Conservation (phyloP, 2,113 vertebrate species). For the Stegostoma tigrinum region DNA sequence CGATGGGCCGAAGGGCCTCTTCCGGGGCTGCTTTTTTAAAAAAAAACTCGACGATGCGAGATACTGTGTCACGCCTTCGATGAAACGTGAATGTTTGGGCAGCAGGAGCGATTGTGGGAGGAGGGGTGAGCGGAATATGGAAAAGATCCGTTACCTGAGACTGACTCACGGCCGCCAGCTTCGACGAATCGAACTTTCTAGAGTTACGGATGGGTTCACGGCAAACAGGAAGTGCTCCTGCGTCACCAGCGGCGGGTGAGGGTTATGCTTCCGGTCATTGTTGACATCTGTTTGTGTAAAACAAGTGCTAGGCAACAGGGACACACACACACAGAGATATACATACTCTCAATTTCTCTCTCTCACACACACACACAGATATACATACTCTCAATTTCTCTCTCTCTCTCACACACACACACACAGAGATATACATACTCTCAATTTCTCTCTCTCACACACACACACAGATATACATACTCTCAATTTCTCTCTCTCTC, state of each 20-base stretch:
- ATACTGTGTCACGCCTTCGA: too few relatives aligned
- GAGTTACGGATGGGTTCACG: neutral
- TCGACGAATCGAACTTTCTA: too few relatives aligned
- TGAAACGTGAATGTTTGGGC: too few relatives aligned
- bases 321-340: neutral
- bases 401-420: too few relatives aligned
- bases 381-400: neutral
- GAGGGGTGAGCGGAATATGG: neutral
- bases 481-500: too few relatives aligned
- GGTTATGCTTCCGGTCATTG: neutral
- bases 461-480: too few relatives aligned
- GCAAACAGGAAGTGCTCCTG: neutral
- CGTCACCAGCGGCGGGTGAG: neutral
- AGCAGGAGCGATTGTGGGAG: too few relatives aligned
- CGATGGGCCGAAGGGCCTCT: too few relatives aligned
- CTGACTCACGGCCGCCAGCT: neutral
- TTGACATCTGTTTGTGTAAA: neutral
- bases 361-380: neutral
- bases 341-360: neutral
- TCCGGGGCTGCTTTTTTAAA: too few relatives aligned
- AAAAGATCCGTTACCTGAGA: neutral
- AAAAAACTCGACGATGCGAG: too few relatives aligned
- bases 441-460: too few relatives aligned
- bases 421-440: too few relatives aligned
- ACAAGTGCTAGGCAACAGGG: neutral